Percentiles rank a stretch among this genome's conserved stretches.
Evolutionary conservation across 2,797 vertebrate species (phyloP).

Genomic region (Hydrocynus forskahlii): DNA sequence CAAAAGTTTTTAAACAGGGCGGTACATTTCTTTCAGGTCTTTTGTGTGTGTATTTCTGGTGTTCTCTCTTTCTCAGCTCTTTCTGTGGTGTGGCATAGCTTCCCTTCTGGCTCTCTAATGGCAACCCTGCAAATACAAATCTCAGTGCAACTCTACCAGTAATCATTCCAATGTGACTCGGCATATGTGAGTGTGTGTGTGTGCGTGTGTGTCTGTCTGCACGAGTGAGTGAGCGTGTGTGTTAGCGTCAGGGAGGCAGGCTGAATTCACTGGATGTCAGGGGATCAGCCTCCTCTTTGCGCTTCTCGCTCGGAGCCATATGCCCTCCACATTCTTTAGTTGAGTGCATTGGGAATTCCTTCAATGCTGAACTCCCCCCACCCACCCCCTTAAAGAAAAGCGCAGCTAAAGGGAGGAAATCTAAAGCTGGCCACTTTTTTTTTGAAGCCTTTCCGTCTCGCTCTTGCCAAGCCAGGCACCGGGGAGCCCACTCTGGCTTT

Average conservation of each 20-base stretch:
- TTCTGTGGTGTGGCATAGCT: not conserved
- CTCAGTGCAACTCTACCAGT: constrained; percentile 39
- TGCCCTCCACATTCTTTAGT: constrained; percentile 75
- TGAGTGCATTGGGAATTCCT: constrained; percentile 74
- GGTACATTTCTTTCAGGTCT: not conserved
- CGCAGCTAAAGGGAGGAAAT: constrained; percentile 67
- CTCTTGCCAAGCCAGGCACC: constrained; percentile 58
- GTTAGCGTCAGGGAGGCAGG: constrained; percentile 65
- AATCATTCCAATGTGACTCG: constrained; percentile 65
- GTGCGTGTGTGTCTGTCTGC: constrained; percentile 46
- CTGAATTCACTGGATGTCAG: constrained; percentile 71
- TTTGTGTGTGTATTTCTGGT: not conserved
- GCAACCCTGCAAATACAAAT: constrained; percentile 54
- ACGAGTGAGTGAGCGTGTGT: constrained; percentile 56
- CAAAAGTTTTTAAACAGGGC: no score
- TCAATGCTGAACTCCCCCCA: constrained; percentile 66
- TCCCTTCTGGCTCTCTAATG: constrained; percentile 53
- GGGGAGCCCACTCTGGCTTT: constrained; percentile 41
- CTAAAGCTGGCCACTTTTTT: constrained; percentile 56
- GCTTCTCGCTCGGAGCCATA: constrained; percentile 57
- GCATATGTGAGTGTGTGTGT: constrained; percentile 66
- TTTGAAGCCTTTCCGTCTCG: constrained; percentile 62
- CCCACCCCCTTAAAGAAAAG: constrained; percentile 50
- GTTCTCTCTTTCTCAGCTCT: constrained; percentile 1
- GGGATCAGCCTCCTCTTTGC: constrained; percentile 62